phyloP scores from a whole-genome alignment of 2,797 vertebrate species.

The Danio kyathit region DNA sequence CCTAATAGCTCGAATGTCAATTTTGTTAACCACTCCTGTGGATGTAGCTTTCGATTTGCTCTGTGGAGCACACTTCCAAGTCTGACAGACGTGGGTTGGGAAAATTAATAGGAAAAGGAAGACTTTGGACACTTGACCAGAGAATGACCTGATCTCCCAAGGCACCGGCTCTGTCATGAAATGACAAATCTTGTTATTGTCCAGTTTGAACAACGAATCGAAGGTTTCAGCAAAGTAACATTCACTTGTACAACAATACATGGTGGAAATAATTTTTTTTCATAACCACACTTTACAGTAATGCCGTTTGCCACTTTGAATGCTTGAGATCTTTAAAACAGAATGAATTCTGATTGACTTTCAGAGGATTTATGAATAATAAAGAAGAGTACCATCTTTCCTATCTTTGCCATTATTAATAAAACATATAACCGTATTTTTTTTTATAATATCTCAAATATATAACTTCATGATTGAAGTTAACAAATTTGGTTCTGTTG shows the following conservation, averaged over 20 bases:
- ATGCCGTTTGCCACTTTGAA: no score
- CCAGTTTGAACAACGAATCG: slow-evolving; percentile 6
- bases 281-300: no score
- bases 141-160: slow-evolving; percentile 36
- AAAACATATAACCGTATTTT: no score
- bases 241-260: background rate
- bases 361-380: no score
- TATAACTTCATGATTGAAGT: no score
- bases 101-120: slow-evolving; percentile 41
- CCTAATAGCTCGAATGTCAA: slow-evolving; percentile 3
- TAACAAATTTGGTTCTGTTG: no score
- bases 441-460: no score
- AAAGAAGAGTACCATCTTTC: no score
- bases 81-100: background rate
- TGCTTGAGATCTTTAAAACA: no score
- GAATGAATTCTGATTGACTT: no score
- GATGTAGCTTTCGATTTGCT: slow-evolving; percentile 10
- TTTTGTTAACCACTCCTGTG: background rate
- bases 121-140: slow-evolving; percentile 43
- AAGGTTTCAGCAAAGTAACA: background rate
- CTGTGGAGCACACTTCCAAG: background rate
- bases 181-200: slow-evolving; percentile 46
- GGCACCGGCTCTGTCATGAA: slow-evolving; percentile 29
- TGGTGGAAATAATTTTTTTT: background rate
- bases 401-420: no score